Base-by-base conservation (phyloP, 2,888 invertebrate species). In the Meiosimyza decipiens region DNA sequence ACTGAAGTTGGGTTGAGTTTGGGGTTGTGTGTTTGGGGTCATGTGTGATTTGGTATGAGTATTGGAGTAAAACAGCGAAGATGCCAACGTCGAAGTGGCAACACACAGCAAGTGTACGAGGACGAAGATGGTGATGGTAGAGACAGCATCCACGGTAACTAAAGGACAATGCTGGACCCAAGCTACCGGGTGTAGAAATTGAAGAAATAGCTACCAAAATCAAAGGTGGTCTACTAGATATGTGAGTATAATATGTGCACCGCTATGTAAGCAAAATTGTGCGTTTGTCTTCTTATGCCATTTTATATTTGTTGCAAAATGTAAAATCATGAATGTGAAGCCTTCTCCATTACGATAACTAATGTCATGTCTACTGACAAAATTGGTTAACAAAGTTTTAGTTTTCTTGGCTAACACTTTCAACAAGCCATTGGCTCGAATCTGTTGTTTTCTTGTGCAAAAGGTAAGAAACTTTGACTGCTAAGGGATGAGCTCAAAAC, bases 321-420 rank as follows among this genome's bases (percentile, higher is more conserved):
- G 40, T 40, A 28, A 57, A 55, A 57, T 68, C 49, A 40, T 66
- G 28, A 60, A 51, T n/a, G 18, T 47, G 68, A 28, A 50, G 59
- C 49, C 28, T 9, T 40, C 40, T 40, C 40, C 40, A 40, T 0
- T 40, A 40, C 40, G 9, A 40, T 40, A 40, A 7, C 40, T 7
- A 9, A 40, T 40, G 9, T 40, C 9, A 40, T 40, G 6, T 40
- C 9, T 40, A 9, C 9, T 40, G 40, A 40, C 9, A 9, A 40
- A 6, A 40, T 40, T 40, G 40, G 6, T 40, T 9, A 40, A 40
- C 40, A 40, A 40, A 40, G 9, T 40, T 9, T 9, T 40, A 40
- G 40, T 40, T 40, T 6, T 9, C 40, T 7, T 40, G 2, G 2
- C 28, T 4, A 28, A 28, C 4, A 4, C 28, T 28, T 4, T 28